Conservation (phyloP, 2,113 vertebrate genomes). For the Strigops habroptila region DNA sequence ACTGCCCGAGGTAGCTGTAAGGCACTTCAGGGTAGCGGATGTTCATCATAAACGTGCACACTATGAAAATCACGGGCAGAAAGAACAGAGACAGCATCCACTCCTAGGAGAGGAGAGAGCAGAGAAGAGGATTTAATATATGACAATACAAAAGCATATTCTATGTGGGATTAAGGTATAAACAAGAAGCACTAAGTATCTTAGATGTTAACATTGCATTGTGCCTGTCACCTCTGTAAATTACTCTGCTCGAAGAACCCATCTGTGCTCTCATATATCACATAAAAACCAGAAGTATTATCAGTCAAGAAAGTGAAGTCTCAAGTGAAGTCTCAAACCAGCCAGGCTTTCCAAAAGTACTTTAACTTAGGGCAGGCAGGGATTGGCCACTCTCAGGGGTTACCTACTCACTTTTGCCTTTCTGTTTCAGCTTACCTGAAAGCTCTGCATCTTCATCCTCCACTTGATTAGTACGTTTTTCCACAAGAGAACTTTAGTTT, state of each 20-base stretch:
- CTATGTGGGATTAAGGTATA: not conserved
- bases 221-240: not conserved
- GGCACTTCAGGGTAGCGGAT: not conserved
- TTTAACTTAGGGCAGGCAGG: not conserved
- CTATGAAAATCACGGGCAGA: not conserved
- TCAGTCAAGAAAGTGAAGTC: no score
- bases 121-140: not conserved
- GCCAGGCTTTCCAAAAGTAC: not conserved
- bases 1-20: not conserved
- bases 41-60: fast-evolving
- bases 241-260: not conserved
- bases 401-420: not conserved
- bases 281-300: not conserved
- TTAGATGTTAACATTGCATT: fast-evolving
- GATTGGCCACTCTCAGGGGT: not conserved
- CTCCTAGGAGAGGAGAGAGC: constrained; percentile 33
- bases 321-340: not conserved
- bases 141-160: fast-evolving
- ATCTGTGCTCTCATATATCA: not conserved
- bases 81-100: constrained; percentile 61
- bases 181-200: fast-evolving
- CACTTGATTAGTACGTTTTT: constrained; percentile 70
- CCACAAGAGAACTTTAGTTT: constrained; percentile 65
- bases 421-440: constrained; percentile 39
- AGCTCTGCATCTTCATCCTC: constrained; percentile 67